Evolutionary conservation across 2,888 invertebrate genomes (phyloP), one percentile per base, ranked within the genome.

Genomic region (Pristionchus entomophagus): DNA sequence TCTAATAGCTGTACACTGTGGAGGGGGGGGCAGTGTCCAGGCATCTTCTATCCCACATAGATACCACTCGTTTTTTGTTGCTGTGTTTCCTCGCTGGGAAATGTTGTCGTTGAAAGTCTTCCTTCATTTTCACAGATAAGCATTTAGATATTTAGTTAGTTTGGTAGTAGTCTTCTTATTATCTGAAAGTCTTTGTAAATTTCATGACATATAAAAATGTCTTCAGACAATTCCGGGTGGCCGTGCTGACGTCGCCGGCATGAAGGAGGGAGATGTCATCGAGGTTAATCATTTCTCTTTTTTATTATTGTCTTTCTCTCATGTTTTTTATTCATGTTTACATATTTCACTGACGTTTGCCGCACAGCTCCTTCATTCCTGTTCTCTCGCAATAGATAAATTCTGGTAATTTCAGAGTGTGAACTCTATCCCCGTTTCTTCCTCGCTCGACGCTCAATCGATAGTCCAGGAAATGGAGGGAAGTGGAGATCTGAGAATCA

Each of bases 1-100:
- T 73, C 73, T 73, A 73, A 73, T 73, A 73, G 73, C 73, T 73
- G 73, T 73, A 73, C 73, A 73, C 73, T 73, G 73, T 73, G 73
- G 73, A 41, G 35, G 22, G 73, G 38, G 73, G 45, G 41, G 12
- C 73, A 45, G 45, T 35, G 65, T 38, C 73, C 41, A 73, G 41
- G 17, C 73, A 41, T 38, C 73, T 38, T 69, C 65, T 10, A 26
- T 35, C 73, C 26, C 73, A 32, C 38, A 0, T n/a, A 3, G 38
- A 38, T 38, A 12, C 41, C 45, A 73, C 41, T 41, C 73, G 26
- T 73, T 73, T 38, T 73, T 45, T 10, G n/a, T 0, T n/a, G n/a
- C n/a, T 4, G 12, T n/a, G 41, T 73, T 26, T n/a, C 41, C 14
- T n/a, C 12, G 26, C 45, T 77, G 77, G 26, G 49, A 45, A 77